Percentiles rank a stretch among this genome's conserved stretches.
Conservation (phyloP, 2,888 invertebrate genomes). For the Tiliacea aurago region DNA sequence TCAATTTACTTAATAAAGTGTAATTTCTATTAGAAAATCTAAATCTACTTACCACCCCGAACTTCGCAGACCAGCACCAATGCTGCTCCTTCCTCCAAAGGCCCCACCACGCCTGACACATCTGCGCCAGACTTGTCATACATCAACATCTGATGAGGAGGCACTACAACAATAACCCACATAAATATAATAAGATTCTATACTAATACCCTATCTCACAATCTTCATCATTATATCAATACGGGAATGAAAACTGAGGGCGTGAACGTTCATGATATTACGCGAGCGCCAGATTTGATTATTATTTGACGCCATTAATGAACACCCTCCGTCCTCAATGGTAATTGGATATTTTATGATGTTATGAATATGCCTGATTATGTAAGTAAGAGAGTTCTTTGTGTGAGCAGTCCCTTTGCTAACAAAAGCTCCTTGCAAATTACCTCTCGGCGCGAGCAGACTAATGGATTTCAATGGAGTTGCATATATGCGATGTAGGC, state of each 20-base stretch:
- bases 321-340: conserved; percentile 71
- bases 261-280: conserved; percentile 64
- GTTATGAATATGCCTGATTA: conserved; percentile 82
- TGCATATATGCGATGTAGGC: conserved; percentile 85
- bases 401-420: conserved; percentile 80
- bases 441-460: conserved; percentile 81
- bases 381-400: conserved; percentile 78
- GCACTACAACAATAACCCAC: conserved; percentile 92
- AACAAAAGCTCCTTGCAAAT: conserved; percentile 86
- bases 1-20: background rate
- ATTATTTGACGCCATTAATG: conserved; percentile 80
- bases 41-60: conserved; percentile 93
- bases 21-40: background rate
- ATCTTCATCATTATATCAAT: conserved; percentile 52
- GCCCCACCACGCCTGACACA: conserved; percentile 94
- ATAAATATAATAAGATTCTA: conserved; percentile 25
- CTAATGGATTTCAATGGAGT: conserved; percentile 88
- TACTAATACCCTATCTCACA: conserved; percentile 28
- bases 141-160: conserved; percentile 96
- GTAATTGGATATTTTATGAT: conserved; percentile 83
- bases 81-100: conserved; percentile 95
- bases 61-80: conserved; percentile 96
- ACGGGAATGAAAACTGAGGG: conserved; percentile 57
- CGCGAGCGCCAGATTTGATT: conserved; percentile 74
- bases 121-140: conserved; percentile 96